A percentile compares a stretch with the other conserved stretches of the same genome.
Conservation (phyloP, 2,797 vertebrate genomes). For the Tenualosa thibaudeaui region DNA sequence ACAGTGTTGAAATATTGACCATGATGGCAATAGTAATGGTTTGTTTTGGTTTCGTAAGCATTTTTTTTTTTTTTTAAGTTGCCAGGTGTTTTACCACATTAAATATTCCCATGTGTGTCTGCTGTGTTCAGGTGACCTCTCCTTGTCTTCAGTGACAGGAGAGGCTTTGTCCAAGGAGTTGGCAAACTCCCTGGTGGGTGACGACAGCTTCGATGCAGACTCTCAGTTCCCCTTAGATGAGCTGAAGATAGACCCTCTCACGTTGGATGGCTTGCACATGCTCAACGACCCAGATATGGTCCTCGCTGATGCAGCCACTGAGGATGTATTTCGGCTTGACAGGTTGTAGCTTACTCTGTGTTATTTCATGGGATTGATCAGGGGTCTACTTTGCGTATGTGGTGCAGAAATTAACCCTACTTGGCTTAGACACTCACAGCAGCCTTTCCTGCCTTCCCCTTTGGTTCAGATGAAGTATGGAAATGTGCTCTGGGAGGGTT, state of each 20-base stretch:
- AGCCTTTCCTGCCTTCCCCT: background rate
- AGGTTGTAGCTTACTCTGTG: conserved; percentile 76
- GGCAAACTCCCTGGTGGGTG: conserved; percentile 88
- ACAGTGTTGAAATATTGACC: background rate
- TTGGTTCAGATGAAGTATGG: background rate
- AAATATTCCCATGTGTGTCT: background rate
- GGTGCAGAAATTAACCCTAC: background rate
- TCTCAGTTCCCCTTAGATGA: conserved; percentile 97
- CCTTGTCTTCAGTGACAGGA: conserved; percentile 79
- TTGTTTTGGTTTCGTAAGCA: conserved; percentile 14
- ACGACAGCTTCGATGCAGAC: conserved; percentile 95
- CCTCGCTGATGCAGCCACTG: conserved; percentile 92
- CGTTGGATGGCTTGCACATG: conserved; percentile 96
- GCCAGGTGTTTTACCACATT: background rate
- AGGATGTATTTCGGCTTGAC: conserved; percentile 99
- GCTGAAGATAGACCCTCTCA: conserved; percentile 97
- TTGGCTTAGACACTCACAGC: background rate
- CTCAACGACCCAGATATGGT: conserved; percentile 99
- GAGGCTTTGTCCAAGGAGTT: conserved; percentile 99
- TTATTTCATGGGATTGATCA: background rate
- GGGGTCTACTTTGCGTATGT: background rate
- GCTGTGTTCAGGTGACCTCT: background rate
- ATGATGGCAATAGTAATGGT: background rate
- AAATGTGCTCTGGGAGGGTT: background rate
- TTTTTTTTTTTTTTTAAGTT: background rate